Evolutionary conservation across 1,140 invertebrate species (phyloP), one percentile per base, ranked within the genome.

Genomic region (Trypoxylus dichotomus): DNA sequence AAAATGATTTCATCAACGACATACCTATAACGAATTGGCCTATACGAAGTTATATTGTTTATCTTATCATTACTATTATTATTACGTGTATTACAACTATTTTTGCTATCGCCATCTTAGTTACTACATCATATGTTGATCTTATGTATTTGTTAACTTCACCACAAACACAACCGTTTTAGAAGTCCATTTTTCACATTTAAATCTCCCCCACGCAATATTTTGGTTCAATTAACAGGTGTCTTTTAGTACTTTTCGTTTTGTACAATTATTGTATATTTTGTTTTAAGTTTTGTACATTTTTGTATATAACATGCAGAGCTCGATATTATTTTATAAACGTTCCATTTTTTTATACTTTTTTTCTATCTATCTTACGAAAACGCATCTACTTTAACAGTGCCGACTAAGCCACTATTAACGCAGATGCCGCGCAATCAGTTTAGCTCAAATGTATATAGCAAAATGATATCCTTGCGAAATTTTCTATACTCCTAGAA

Each of bases 371-470:
- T 68, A 68, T 13, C 11, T 29, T 29, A 68, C 60, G 60, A 68
- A 68, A 68, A 68, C 21, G 27, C 60, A 68, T 68, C 60, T 68
- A 24, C 19, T 24, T 68, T 68, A 68, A 68, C 60, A 68, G 24
- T 29, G 21, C 27, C 27, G 24, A 27, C 27, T 5, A 68, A 8
- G 21, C 60, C 24, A 27, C 60, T 68, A 24, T 68, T 68, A 68
- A 68, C 7, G 60, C 60, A 68, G 60, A 68, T 68, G 60, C 60
- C 24, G 25, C 24, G 60, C 60, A 68, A 68, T 68, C 60, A 68
- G 21, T 82, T 82, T 85, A 85, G 84, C 84, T 85, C 84, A 85
- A 83, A 82, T 68, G 80, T 85, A 83, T 82, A 85, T 72, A 85
- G 84, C 84, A 83, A 79, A 72, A 79, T 82, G 80, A 83, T 83